Percentiles rank a stretch among this genome's conserved stretches.
Evolutionary conservation across 2,797 vertebrate genomes (phyloP).

Genomic region (Coracias cyanogaster): DNA sequence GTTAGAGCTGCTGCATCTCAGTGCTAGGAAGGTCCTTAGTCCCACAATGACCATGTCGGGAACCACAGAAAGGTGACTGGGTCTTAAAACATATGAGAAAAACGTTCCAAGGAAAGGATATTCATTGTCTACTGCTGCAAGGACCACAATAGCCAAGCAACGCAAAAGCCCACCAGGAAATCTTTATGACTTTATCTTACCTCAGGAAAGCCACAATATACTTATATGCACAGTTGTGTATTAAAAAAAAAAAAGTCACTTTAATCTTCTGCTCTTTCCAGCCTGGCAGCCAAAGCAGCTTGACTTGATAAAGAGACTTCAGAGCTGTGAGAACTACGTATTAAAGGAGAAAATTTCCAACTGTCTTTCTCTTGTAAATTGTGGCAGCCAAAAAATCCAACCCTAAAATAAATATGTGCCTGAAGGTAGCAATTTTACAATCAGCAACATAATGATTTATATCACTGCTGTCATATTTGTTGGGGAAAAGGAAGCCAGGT

Average conservation of each 20-base stretch:
- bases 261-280: conserved; percentile 35
- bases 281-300: conserved; percentile 52
- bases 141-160: neutral
- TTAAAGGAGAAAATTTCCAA: conserved; percentile 45
- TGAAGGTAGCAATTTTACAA: conserved; percentile 71
- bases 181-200: neutral
- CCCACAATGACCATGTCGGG: fast-evolving
- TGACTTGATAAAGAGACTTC: conserved; percentile 40
- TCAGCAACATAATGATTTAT: conserved; percentile 57
- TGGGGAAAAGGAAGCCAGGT: conserved; percentile 66
- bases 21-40: neutral
- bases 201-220: neutral
- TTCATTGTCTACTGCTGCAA: neutral
- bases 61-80: neutral
- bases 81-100: neutral
- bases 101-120: neutral
- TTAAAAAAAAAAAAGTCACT: neutral
- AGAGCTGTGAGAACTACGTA: conserved; percentile 48
- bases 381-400: conserved; percentile 61
- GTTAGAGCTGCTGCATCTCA: neutral
- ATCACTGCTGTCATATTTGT: conserved; percentile 67
- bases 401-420: conserved; percentile 46
- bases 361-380: conserved; percentile 41
- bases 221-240: conserved; percentile 1
- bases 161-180: conserved; percentile 12